Base-by-base conservation (phyloP, 1,140 invertebrate species). In the Brachionus koreanus region DNA sequence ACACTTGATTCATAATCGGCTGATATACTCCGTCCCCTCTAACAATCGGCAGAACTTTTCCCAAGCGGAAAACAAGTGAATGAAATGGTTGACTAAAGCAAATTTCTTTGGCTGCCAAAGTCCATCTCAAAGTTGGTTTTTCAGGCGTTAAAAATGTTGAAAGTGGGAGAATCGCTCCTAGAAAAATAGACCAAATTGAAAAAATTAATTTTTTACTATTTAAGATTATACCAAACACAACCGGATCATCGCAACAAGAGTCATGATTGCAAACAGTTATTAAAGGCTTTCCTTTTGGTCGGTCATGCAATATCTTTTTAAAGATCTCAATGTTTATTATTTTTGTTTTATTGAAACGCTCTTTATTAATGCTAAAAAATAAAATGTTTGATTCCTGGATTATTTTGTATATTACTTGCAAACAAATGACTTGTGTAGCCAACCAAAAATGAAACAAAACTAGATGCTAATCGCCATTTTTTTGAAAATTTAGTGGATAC, bases 91-190 rank as follows among this genome's bases (percentile, higher is more conserved):
- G 94, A 9, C 94, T 97, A 88, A 97, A 99, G 89, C 96, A 98
- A 87, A 99, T 96, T 89, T 99, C 96, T 87, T 97, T 93, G 67
- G 97, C 97, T 25, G 95, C 94, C 77, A 97, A 90, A n/a, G 94
- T 93, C 95, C 97, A 99, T 83, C 97, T 91, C 90, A 96, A 93
- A 86, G 90, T 49, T 72, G 16, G 29, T 16, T 72, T 37, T 42
- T 72, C 12, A 52, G 42, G 37, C 1, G 3, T 37, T 1, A 63
- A 6, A 72, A 72, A 61, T 52, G 19, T 39, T 1, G 25, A 69
- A 29, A 42, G 23, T 6, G 39, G 39, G 0, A 82, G 46, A 23
- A 74, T 29, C 0, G 57, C 42, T 42, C 65, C 65, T 69, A 12
- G 29, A 67, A 67, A 67, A 29, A 35, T n/a, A 12, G 13, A 52